These are phyloP conservation scores for Hypanus sabinus DNA, from an alignment of 2,113 vertebrate genomes.

Conservation along the genomic window DNA sequence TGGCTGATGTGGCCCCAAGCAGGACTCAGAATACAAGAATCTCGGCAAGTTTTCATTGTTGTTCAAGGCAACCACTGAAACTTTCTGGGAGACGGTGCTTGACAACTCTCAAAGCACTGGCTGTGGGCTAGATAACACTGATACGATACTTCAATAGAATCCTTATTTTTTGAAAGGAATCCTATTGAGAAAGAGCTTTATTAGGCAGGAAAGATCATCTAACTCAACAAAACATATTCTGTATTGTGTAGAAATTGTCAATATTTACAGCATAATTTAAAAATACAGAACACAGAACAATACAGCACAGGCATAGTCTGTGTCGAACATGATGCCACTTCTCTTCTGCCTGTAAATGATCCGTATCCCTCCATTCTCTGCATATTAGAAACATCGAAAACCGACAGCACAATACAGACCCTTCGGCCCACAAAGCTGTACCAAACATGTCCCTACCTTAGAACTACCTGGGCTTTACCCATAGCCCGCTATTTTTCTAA, in stretches of 20 bases:
- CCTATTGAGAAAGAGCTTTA: neutral
- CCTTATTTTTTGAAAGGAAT: neutral
- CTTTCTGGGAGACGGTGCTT: neutral
- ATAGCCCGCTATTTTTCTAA: too few relatives aligned
- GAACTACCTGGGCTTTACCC: too few relatives aligned
- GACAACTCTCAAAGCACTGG: neutral
- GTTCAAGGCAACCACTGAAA: neutral
- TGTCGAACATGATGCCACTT: too few relatives aligned
- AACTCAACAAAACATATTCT: neutral
- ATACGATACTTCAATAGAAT: neutral
- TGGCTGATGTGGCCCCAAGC: neutral
- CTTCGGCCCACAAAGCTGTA: too few relatives aligned
- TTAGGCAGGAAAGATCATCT: neutral
- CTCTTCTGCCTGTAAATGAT: too few relatives aligned
- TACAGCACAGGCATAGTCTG: too few relatives aligned
- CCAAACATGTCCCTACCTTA: too few relatives aligned
- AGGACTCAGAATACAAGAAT: neutral
- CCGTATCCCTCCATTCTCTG: too few relatives aligned
- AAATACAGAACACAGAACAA: neutral
- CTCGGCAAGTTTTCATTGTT: neutral
- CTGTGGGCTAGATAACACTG: neutral
- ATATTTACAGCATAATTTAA: neutral
- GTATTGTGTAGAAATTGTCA: neutral
- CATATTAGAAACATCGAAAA: too few relatives aligned
- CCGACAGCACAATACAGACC: too few relatives aligned